These are phyloP conservation scores for Eupithecia subfuscata DNA, from an alignment of 2,888 invertebrate species.

Conservation along the genomic window DNA sequence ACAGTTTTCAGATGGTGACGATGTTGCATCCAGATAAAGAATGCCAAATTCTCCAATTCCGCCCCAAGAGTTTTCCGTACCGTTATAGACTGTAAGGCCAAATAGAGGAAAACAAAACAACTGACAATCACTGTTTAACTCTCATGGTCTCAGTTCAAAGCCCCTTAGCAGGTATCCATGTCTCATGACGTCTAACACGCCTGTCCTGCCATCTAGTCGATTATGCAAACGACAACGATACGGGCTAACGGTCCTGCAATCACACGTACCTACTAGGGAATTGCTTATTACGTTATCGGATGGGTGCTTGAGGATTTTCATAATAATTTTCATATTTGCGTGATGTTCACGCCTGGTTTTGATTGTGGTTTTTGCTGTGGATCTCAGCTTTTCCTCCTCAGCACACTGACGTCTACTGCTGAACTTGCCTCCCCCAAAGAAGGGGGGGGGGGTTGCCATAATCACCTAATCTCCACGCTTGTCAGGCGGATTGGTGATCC, in stretches of 20 bases:
- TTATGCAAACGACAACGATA: constrained; percentile 47
- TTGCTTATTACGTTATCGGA: constrained; percentile 27
- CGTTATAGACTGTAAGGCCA: not conserved
- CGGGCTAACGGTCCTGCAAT: constrained; percentile 20
- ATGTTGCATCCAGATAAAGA: not conserved
- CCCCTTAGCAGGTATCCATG: constrained; percentile 13
- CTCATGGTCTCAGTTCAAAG: constrained; percentile 13
- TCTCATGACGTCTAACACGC: constrained; percentile 22
- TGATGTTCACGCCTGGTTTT: not conserved
- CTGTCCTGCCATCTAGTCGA: constrained; percentile 34
- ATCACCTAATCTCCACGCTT: no score
- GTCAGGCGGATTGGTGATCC: no score
- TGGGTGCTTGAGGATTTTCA: constrained; percentile 8
- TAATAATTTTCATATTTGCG: not conserved
- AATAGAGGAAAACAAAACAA: not conserved
- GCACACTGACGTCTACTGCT: no score
- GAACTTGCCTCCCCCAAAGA: no score
- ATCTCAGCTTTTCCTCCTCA: not conserved
- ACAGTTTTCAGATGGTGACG: not conserved
- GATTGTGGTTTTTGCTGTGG: not conserved
- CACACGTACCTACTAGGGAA: constrained; percentile 26
- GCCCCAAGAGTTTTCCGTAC: not conserved
- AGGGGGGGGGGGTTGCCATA: no score
- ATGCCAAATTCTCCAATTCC: not conserved
- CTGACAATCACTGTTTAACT: constrained; percentile 15